phyloP scores from a whole-genome alignment of 2,888 invertebrate genomes.

The Rhogogaster chlorosoma region DNA sequence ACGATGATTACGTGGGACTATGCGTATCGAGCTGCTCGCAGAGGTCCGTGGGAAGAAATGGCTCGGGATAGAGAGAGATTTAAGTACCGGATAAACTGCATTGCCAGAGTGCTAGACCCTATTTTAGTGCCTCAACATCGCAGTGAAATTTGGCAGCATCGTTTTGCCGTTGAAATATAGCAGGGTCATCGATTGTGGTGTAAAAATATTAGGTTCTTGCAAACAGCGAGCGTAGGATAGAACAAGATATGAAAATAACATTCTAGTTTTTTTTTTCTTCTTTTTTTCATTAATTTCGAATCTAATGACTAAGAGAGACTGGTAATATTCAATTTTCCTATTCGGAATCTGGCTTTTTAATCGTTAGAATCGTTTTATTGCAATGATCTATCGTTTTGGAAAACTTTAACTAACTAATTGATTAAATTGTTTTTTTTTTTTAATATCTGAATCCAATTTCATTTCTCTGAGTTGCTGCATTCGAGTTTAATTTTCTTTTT shows the following conservation, averaged over 20 bases:
- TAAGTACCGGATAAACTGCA: conserved; percentile 74
- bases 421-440: background rate
- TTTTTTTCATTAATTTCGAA: background rate
- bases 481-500: background rate
- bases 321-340: background rate
- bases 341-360: background rate
- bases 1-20: conserved; percentile 80
- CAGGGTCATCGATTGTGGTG: background rate
- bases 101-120: conserved; percentile 74
- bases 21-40: conserved; percentile 80
- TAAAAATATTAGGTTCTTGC: conserved; percentile 4
- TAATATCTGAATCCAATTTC: background rate
- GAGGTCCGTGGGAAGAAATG: conserved; percentile 81
- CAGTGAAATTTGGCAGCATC: conserved; percentile 75
- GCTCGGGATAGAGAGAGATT: conserved; percentile 80
- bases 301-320: background rate
- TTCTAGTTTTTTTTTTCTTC: background rate
- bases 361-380: background rate
- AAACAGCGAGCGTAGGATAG: background rate
- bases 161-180: conserved; percentile 70
- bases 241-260: background rate
- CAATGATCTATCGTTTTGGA: background rate
- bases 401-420: background rate
- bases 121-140: conserved; percentile 78
- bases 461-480: conserved; percentile 1